A percentile compares a stretch with the other conserved stretches of the same genome.
Conservation (phyloP, 2,888 invertebrate genomes). For the Pollenia griseotomentosa region DNA sequence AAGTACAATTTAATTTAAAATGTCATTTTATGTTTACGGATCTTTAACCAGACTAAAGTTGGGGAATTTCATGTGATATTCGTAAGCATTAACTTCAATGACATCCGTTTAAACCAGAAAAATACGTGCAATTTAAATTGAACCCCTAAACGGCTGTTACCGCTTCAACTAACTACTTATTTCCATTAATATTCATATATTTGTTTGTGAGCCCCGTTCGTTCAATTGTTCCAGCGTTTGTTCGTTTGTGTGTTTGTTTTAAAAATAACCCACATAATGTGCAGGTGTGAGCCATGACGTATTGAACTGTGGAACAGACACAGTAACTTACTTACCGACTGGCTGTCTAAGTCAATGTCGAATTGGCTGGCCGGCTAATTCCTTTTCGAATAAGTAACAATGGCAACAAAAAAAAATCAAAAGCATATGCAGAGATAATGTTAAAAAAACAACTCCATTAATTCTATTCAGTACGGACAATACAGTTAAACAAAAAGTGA, state of each 20-base stretch:
- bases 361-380: constrained; percentile 27
- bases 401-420: constrained; percentile 18
- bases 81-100: not conserved
- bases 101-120: constrained; percentile 50
- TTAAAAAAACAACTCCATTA: constrained; percentile 29
- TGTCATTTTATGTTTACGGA: not conserved
- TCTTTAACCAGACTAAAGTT: not conserved
- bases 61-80: constrained; percentile 12
- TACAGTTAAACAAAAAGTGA: constrained; percentile 16
- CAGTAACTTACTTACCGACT: not conserved
- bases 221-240: constrained; percentile 7
- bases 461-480: constrained; percentile 8
- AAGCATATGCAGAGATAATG: constrained; percentile 52
- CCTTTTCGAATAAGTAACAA: constrained; percentile 55
- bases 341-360: constrained; percentile 36
- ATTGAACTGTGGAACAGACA: constrained; percentile 13
- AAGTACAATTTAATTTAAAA: too few species aligned
- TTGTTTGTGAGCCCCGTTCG: constrained; percentile 3
- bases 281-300: constrained; percentile 70
- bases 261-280: constrained; percentile 61
- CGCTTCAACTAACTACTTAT: not conserved
- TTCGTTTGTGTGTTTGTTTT: constrained; percentile 13
- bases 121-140: constrained; percentile 22
- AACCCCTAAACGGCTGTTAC: constrained; percentile 14
- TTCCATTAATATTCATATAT: constrained; percentile 54